Conservation (phyloP, 2,113 vertebrate species). For the Hyperoodon ampullatus region DNA sequence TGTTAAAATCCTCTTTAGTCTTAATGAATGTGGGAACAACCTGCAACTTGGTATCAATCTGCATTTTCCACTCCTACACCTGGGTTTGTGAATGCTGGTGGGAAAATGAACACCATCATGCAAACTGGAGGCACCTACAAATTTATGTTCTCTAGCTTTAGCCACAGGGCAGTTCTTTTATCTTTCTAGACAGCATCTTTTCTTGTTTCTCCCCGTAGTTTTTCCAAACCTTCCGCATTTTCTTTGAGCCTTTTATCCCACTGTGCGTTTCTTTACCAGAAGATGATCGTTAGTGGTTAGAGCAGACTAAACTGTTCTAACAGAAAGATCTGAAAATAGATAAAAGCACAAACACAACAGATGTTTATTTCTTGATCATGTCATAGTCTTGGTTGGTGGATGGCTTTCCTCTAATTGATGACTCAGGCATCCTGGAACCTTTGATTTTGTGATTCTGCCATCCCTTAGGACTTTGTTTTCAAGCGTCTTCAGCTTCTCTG, state of each 20-base stretch:
- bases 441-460: not conserved
- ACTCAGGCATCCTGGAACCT: not conserved
- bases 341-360: not conserved
- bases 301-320: not conserved
- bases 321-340: slow-evolving; percentile 11
- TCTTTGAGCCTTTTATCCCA: not conserved
- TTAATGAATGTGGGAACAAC: not conserved
- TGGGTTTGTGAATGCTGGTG: not conserved
- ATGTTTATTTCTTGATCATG: not conserved
- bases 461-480: not conserved
- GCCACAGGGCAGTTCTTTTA: not conserved
- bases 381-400: not conserved
- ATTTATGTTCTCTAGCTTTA: not conserved
- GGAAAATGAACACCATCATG: not conserved
- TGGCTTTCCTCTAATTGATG: not conserved
- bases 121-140: not conserved
- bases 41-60: not conserved
- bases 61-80: not conserved
- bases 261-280: not conserved
- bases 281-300: slow-evolving; percentile 6
- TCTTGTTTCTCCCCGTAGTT: not conserved
- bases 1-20: not conserved
- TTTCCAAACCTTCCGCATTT: not conserved
- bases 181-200: not conserved
- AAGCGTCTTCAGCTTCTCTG: not conserved